Evolutionary conservation across 1,140 invertebrate genomes (phyloP).

Genomic region (Steinernema feltiae): DNA sequence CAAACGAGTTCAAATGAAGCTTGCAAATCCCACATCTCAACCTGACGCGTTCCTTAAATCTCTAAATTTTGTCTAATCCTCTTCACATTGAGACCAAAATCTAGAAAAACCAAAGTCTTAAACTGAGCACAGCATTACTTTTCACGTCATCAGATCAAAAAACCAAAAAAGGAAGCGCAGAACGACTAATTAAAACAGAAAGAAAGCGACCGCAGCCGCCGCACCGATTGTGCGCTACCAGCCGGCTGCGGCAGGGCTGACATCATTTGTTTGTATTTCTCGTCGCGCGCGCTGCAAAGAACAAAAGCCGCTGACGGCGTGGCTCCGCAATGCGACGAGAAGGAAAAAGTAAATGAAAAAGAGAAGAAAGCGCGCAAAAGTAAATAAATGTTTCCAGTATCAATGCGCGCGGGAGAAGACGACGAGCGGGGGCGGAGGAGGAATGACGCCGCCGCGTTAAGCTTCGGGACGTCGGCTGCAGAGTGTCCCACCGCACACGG

Average conservation of each 20-base stretch:
- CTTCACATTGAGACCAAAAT: too few relatives aligned
- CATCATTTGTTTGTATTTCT: slow-evolving; percentile 9
- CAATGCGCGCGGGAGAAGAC: slow-evolving; percentile 20
- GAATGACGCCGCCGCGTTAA: not conserved
- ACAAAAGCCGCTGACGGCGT: not conserved
- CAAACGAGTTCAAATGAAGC: too few relatives aligned
- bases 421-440: not conserved
- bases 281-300: not conserved
- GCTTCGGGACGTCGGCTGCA: too few relatives aligned
- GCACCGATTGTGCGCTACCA: not conserved
- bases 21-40: too few relatives aligned
- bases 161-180: not conserved
- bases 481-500: too few relatives aligned
- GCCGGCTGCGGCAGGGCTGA: not conserved
- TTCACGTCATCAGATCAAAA: not conserved
- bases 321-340: not conserved
- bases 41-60: too few relatives aligned
- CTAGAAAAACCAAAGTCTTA: too few relatives aligned
- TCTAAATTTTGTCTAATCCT: too few relatives aligned
- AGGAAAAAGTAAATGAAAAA: not conserved
- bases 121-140: not conserved
- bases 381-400: slow-evolving; percentile 22
- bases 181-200: not conserved
- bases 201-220: not conserved
- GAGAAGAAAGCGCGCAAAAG: not conserved